Base-by-base conservation (phyloP, 2,797 vertebrate species). In the Triplophysa yarkandensis region DNA sequence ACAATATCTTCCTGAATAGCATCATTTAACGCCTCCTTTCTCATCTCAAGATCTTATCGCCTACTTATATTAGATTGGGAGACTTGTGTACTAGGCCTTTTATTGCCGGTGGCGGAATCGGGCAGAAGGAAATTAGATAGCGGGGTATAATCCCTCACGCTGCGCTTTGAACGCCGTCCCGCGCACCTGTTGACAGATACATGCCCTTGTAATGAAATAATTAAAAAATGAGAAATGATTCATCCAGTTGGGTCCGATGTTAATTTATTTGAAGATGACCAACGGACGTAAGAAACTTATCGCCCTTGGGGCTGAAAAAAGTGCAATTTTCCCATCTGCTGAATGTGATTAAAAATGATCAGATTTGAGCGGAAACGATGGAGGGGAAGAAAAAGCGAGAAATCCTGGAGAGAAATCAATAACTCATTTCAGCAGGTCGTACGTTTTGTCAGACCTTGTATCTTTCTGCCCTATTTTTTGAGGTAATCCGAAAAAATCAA, bases 1-100 rank as follows among this genome's bases (percentile, higher is more conserved):
- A 86, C 89, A 90, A 90, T 91, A 86, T 89, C 87, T 86, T 89
- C 88, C 84, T 87, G 84, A 86, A 89, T 84, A 83, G 85, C 85
- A 82, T 89, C 83, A 90, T 89, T 88, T 86, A 89, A 88, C 61
- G 43, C 54, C 72, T 76, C 66, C 74, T 83, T 72, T 54, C 80
- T 82, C 50, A 79, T 78, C 77, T 85, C 76, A 58, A 83, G 74
- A 90, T 89, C 89, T 89, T 86, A 89, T 92, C 86, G 85, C 83
- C 77, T 78, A 79, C 68, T 85, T 84, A 86, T 89, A 91, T 91
- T 87, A 89, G 87, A 90, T 87, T 83, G 86, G 78, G 80, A 80
- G 85, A 73, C 32, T 21, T 68, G 72, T 70, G 78, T 44, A 57
- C 30, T 16, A 28, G 44, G 34, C 57, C 44, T 71, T 77, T 78